Base-by-base conservation (phyloP, 2,888 invertebrate species). In the Chymomyza procnemis region DNA sequence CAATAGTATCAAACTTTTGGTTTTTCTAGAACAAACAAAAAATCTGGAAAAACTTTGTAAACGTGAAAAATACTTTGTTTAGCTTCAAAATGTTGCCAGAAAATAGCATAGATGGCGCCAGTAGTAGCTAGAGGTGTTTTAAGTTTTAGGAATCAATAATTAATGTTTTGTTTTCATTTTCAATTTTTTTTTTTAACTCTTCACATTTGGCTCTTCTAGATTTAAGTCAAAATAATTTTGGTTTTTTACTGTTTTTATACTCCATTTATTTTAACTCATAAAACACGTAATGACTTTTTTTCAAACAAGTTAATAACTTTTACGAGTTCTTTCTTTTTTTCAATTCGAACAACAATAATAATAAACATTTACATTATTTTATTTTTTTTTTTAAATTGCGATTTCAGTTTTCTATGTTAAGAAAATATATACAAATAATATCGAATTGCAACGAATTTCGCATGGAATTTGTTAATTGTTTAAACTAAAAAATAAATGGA, bases 341-440 rank as follows among this genome's bases (percentile, higher is more conserved):
- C 71, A 61, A 73, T 69, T 68, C 61, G 66, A 80, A 80, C 71
- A 76, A 79, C 70, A 78, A 70, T 69, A 69, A 59, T 69, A 48
- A 69, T 57, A 54, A 22, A 18, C 48, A 67, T 72, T 66, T 67
- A 74, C 63, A 69, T 65, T 61, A 69, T 66, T 66, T 66, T 41
- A 12, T 41, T 12, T 3, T 12, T 41, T 12, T 12, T 9, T 41
- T 41, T 12, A 41, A 41, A 30, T 3, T 3, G 30, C 30, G 3
- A 30, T 3, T 30, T 6, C 30, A 4, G 3, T 30, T 30, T 30
- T 41, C 26, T 26, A 26, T 18, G 18, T 52, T 55, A 55, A 62
- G 50, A 64, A 52, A 48, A 65, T 80, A 79, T 77, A 19, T 85
- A 85, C 85, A 80, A 69, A 67, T 47, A 57, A 52, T 21, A 59